Percentiles rank a stretch among this genome's conserved stretches.
phyloP scores from a whole-genome alignment of 2,888 invertebrate genomes.

The Sepioteuthis lessoniana region DNA sequence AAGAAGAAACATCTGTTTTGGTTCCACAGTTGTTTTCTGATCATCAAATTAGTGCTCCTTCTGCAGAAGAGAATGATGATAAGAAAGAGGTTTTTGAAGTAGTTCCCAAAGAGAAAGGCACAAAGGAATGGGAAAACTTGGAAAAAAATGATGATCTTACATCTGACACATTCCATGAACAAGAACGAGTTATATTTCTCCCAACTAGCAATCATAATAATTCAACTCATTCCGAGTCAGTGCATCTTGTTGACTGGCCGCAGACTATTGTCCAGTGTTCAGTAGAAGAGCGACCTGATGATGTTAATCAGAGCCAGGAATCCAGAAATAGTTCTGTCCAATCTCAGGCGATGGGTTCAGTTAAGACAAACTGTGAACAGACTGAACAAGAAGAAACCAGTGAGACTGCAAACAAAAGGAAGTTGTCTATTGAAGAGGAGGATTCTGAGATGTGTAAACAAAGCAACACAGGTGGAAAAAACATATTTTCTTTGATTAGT shows the following conservation, averaged over 20 bases:
- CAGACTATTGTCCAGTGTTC: not conserved
- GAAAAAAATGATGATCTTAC: not conserved
- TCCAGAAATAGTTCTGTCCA: not conserved
- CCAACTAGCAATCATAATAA: not conserved
- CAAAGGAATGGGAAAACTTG: not conserved
- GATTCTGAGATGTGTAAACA: not conserved
- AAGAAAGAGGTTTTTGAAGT: not conserved
- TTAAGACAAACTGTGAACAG: not conserved
- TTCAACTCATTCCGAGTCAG: too few species aligned
- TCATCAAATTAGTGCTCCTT: not conserved
- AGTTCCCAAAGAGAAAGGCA: not conserved
- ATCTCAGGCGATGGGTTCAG: not conserved
- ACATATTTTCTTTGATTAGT: too few species aligned
- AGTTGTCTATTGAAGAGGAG: not conserved
- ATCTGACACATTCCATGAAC: slow-evolving; percentile 11
- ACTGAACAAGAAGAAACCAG: not conserved
- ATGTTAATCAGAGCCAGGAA: not conserved
- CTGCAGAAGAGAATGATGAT: not conserved
- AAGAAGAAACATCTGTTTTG: not conserved
- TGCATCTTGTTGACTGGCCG: not conserved
- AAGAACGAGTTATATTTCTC: slow-evolving; percentile 37
- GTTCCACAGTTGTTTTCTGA: not conserved
- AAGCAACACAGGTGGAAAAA: not conserved
- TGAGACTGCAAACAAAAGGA: not conserved
- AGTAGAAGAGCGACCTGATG: not conserved